Percentiles rank a stretch among this genome's conserved stretches.
Conservation (phyloP, 2,113 vertebrate genomes). For the Myrmecophaga tridactyla region DNA sequence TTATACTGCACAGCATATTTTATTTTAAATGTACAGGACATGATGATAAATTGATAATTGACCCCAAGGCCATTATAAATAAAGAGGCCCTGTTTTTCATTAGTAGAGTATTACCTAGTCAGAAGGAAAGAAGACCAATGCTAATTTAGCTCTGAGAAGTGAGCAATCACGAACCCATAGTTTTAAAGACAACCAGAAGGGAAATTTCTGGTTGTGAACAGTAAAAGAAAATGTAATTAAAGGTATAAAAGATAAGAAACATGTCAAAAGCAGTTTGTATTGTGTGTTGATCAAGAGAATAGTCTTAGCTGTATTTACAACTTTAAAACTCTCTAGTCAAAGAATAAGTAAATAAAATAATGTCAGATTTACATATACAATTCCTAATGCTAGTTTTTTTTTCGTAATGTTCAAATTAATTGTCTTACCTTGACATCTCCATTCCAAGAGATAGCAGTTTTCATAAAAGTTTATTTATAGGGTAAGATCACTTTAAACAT, state of each 20-base stretch:
- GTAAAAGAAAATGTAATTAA: constrained; percentile 76
- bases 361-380: background rate
- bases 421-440: background rate
- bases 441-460: background rate
- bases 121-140: constrained; percentile 71
- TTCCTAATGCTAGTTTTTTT: background rate
- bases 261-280: constrained; percentile 34
- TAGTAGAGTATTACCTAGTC: constrained; percentile 84
- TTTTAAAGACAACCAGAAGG: constrained; percentile 74
- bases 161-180: constrained; percentile 79
- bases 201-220: constrained; percentile 70
- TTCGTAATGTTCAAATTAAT: background rate
- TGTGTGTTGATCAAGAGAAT: constrained; percentile 11
- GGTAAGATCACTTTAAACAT: background rate
- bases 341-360: background rate
- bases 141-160: constrained; percentile 78
- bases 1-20: constrained; percentile 84
- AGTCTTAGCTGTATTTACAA: background rate
- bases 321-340: background rate
- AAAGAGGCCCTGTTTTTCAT: constrained; percentile 90
- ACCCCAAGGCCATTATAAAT: constrained; percentile 90
- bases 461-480: background rate
- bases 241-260: constrained; percentile 57
- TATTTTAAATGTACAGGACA: constrained; percentile 87
- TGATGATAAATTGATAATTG: constrained; percentile 92